Percentiles rank a stretch among this genome's conserved stretches.
Conservation (phyloP, 1,140 invertebrate genomes). For the Neelides sp. region DNA sequence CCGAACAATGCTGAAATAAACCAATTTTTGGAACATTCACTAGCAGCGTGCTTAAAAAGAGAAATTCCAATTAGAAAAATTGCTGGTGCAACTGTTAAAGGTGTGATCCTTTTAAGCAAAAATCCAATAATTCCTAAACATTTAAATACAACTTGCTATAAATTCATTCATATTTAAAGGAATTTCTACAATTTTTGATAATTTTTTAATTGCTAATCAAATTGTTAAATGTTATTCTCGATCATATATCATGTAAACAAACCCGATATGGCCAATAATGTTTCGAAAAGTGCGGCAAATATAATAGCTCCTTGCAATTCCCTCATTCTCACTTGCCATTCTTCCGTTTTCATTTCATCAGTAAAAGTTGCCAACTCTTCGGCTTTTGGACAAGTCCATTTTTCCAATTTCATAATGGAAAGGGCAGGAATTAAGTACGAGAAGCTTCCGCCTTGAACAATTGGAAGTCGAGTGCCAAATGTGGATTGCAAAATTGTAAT, state of each 20-base stretch:
- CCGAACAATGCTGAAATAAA: constrained; percentile 34
- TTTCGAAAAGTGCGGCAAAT: constrained; percentile 38
- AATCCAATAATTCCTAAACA: constrained; percentile 52
- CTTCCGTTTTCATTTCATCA: constrained; percentile 31
- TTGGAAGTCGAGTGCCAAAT: constrained; percentile 42
- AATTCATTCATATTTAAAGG: not conserved
- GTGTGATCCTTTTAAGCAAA: constrained; percentile 57
- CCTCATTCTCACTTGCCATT: constrained; percentile 38
- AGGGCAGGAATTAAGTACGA: constrained; percentile 39
- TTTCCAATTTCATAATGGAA: constrained; percentile 37
- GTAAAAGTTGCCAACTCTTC: constrained; percentile 5
- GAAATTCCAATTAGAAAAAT: constrained; percentile 67
- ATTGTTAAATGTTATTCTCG: not conserved
- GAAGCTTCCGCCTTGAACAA: constrained; percentile 42
- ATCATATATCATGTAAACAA: not conserved
- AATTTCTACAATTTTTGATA: not conserved
- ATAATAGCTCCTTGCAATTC: constrained; percentile 42
- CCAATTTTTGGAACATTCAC: constrained; percentile 62
- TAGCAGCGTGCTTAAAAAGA: constrained; percentile 59
- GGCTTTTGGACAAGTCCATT: constrained; percentile 34
- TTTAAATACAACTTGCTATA: not conserved
- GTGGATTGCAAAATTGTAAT: constrained; percentile 41
- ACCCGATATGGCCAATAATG: constrained; percentile 38
- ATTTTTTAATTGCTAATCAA: not conserved
- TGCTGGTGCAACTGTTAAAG: constrained; percentile 63